phyloP scores from a whole-genome alignment of 1,140 invertebrate species.

The Aphis gossypii region DNA sequence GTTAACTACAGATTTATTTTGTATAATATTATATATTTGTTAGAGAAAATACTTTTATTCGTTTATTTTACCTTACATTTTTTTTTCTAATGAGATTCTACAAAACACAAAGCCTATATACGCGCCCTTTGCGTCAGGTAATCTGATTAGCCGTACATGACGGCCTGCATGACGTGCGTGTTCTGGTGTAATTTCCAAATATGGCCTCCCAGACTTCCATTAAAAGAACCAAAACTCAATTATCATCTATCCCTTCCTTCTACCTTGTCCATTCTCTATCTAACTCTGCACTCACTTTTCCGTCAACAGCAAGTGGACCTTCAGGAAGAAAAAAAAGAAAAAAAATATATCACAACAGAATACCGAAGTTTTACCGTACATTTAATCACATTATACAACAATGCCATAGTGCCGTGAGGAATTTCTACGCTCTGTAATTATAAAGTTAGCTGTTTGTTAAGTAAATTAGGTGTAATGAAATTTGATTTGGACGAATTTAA shows the following conservation, averaged over 20 bases:
- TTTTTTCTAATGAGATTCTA: constrained; percentile 43
- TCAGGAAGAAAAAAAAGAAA: background rate
- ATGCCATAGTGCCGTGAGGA: constrained; percentile 1
- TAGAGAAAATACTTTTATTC: background rate
- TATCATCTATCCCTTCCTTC: constrained; percentile 35
- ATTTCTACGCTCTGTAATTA: constrained; percentile 48
- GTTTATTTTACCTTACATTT: constrained; percentile 10
- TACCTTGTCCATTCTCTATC: background rate
- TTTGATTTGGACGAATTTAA: constrained; percentile 52
- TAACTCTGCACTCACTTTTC: background rate
- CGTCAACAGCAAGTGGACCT: background rate
- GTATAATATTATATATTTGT: background rate
- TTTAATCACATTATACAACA: constrained; percentile 52
- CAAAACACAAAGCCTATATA: constrained; percentile 11
- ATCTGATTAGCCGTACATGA: constrained; percentile 54
- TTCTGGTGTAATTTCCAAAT: constrained; percentile 47
- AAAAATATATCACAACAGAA: constrained; percentile 46
- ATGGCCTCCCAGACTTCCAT: constrained; percentile 37
- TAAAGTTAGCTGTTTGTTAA: constrained; percentile 48
- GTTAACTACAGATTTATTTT: background rate
- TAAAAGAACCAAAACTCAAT: constrained; percentile 53
- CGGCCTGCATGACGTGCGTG: constrained; percentile 53
- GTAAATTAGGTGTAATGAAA: constrained; percentile 54
- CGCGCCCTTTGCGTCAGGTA: constrained; percentile 23
- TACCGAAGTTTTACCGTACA: constrained; percentile 43